Conservation (phyloP, 2,797 vertebrate genomes). For the Lepus townsendii region DNA sequence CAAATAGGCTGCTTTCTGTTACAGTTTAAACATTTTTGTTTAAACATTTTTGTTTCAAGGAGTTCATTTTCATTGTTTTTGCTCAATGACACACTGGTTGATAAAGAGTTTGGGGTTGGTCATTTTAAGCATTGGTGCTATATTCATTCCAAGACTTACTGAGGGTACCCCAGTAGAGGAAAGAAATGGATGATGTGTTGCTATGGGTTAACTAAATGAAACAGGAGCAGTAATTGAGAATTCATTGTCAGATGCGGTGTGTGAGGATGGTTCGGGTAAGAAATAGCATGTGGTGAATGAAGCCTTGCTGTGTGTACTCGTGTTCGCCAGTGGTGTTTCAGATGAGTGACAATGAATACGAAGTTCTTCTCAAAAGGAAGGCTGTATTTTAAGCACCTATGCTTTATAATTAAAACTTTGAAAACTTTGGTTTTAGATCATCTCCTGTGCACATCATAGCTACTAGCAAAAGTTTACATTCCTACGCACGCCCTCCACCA, state of each 20-base stretch:
- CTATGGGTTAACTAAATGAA: neutral
- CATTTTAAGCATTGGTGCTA: neutral
- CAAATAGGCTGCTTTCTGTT: slow-evolving; percentile 29
- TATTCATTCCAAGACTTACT: neutral
- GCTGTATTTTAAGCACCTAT: neutral
- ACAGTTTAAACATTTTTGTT: slow-evolving; percentile 6
- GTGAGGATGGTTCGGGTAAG: neutral
- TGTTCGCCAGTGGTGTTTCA: slow-evolving; percentile 5
- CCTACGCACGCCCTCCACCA: slow-evolving; percentile 98
- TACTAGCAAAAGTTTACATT: slow-evolving; percentile 99
- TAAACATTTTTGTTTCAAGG: slow-evolving; percentile 16
- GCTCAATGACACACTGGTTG: neutral
- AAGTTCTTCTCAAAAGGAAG: slow-evolving; percentile 59
- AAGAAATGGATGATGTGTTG: neutral
- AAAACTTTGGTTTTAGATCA: slow-evolving; percentile 90
- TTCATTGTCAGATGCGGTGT: neutral
- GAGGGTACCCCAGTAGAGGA: neutral
- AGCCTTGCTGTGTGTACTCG: slow-evolving; percentile 2
- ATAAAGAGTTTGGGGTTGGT: neutral
- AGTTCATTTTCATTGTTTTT: neutral
- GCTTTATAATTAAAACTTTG: slow-evolving; percentile 50
- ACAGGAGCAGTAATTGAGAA: slow-evolving; percentile 2
- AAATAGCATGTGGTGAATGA: neutral
- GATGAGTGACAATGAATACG: neutral
- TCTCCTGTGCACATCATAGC: slow-evolving; percentile 99